Evolutionary conservation across 1,140 invertebrate genomes (phyloP), one percentile per base, ranked within the genome.

Genomic region (Drosophila teissieri): DNA sequence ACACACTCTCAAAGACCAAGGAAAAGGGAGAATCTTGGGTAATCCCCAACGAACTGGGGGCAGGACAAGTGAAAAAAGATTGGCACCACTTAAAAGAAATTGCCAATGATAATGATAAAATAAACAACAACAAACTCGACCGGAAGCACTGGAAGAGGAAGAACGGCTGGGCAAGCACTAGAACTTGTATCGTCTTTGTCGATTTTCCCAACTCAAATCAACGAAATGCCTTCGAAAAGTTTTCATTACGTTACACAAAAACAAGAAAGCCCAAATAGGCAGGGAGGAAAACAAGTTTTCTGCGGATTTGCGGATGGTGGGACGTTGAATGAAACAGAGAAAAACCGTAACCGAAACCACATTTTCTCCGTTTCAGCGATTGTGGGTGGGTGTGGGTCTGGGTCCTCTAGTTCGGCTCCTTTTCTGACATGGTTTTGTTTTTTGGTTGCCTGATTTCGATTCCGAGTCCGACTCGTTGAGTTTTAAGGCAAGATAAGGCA

Each of bases 291-390:
- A 80, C 79, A 88, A 88, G 84, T 78, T 83, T 77, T 67, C 57
- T 51, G 27, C 44, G 60, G 39, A 56, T 61, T 54, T 52, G 17
- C 15, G 52, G 57, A n/a, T 31, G 36, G 27, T 36, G 46, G 61
- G 54, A 37, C 57, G 24, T 44, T 40, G 45, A 24, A 27, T 24
- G 81, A 72, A 91, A 91, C 90, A 91, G 85, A 85, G 78, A 91
- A 91, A 91, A 83, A 91, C 90, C 90, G 90, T 91, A 90, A 91
- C 89, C 81, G 67, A 73, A 91, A 91, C 90, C 90, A 76, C 90
- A 91, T 90, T 90, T 91, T 91, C 90, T 83, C 84, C 90, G 85
- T 89, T 91, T 76, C 70, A 72, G 67, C 70, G 62, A 51, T 75
- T 86, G 76, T 80, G 80, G 80, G 80, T 78, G 69, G 73, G 22